Evolutionary conservation across 2,888 invertebrate genomes (phyloP), one percentile per base, ranked within the genome.

Genomic region (Ectemnius continuus): DNA sequence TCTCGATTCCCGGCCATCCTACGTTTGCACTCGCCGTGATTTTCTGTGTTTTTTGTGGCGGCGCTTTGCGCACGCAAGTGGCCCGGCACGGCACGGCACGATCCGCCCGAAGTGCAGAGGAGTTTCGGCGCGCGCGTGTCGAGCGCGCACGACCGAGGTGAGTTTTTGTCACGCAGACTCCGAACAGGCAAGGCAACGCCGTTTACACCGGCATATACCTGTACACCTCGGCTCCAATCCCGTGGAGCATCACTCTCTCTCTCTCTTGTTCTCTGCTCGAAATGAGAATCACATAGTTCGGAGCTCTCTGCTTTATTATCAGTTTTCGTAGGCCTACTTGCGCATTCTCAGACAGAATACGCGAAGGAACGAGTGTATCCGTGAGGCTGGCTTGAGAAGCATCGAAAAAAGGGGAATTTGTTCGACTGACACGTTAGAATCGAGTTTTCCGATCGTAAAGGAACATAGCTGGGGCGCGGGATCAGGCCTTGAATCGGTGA

Each of bases 151-250:
- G 36, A 60, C 67, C 73, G 73, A 76, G 74, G 76, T 79, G 77
- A 77, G 78, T 78, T 78, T 78, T 80, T 76, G 78, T 80, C 82
- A 82, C 85, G 84, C 85, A 85, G 83, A 85, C 86, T 85, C 83
- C 81, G 74, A 52, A 52, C 52, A 36, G 36, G 6, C 36, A 8
- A 36, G 6, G 36, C 36, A 36, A 36, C 36, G 36, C 36, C 36
- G 36, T 8, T 36, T 36, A 36, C 36, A 36, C 36, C 36, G 36
- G 36, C 36, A 36, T 36, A 36, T 52, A 16, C 52, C 16, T 52
- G 52, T 52, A 52, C 52, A 52, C 52, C n/a, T 52, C 52, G 6
- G 5, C 52, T 52, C 16, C 16, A 16, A 52, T 16, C 16, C 4
- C 52, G 0, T 52, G 52, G n/a, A 14, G 52, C 11, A 11, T 14